Evolutionary conservation across 2,888 invertebrate species (phyloP).

Genomic region (Bedellia somnulentella): DNA sequence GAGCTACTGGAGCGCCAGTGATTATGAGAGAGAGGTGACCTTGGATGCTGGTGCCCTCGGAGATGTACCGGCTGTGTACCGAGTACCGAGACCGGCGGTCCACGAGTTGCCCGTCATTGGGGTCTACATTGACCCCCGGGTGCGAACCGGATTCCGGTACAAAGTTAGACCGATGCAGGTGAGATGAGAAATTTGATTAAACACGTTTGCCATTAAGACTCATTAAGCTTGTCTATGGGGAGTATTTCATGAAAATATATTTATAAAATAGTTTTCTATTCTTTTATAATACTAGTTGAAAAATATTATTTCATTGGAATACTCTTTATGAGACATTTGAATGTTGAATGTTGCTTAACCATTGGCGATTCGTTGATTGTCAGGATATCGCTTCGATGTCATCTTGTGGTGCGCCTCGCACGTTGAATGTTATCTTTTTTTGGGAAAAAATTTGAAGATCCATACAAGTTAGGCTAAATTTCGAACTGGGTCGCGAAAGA

Average conservation of each 20-base stretch:
- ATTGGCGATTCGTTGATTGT: conserved; percentile 22
- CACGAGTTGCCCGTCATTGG: conserved; percentile 72
- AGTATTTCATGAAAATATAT: too few species aligned
- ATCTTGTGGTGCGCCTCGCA: conserved; percentile 29
- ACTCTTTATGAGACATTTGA: not conserved
- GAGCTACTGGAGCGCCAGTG: conserved; percentile 27
- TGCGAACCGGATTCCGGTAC: conserved; percentile 75
- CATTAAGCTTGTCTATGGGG: conserved; percentile 24
- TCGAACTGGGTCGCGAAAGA: conserved; percentile 34
- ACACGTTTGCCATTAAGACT: conserved; percentile 12
- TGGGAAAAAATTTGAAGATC: conserved; percentile 51
- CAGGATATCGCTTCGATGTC: conserved; percentile 33
- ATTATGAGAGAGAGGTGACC: conserved; percentile 30
- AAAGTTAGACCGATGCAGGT: conserved; percentile 68
- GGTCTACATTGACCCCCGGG: conserved; percentile 70
- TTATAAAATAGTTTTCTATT: too few species aligned
- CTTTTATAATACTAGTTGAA: not conserved
- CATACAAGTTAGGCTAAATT: conserved; percentile 40
- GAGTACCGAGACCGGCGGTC: conserved; percentile 59
- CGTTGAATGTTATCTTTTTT: too few species aligned
- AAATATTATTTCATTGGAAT: not conserved
- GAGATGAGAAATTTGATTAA: conserved; percentile 32
- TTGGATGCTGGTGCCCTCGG: conserved; percentile 64
- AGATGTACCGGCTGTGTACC: conserved; percentile 68
- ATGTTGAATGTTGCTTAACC: conserved; percentile 43